Conservation (phyloP, 2,888 invertebrate genomes). For the Melinaea menophilus region DNA sequence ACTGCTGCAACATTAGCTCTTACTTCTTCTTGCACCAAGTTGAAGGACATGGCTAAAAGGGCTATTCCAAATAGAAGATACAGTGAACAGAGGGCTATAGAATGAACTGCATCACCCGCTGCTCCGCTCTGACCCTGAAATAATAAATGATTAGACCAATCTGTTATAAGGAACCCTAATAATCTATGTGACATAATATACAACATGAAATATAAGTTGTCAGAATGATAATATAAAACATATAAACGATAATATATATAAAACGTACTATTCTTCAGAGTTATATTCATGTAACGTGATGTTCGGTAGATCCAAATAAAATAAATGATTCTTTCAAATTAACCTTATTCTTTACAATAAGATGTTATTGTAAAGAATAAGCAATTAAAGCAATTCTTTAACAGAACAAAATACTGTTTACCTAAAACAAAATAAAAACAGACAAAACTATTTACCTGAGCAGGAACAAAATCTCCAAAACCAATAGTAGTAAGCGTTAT, state of each 20-base stretch:
- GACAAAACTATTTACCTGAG: conserved; percentile 73
- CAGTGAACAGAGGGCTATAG: conserved; percentile 91
- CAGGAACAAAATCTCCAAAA: conserved; percentile 94
- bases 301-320: no score
- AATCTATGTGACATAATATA: no score
- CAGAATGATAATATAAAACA: no score
- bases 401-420: no score
- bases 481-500: conserved; percentile 96
- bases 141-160: neutral
- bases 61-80: conserved; percentile 97
- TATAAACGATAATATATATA: no score
- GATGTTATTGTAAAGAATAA: no score
- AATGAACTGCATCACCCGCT: conserved; percentile 65
- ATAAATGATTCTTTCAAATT: no score
- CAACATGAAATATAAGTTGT: neutral
- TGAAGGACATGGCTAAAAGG: conserved; percentile 96
- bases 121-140: conserved; percentile 43
- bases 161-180: neutral
- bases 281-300: no score
- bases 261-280: no score
- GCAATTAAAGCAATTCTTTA: no score
- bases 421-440: no score
- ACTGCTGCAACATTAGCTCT: conserved; percentile 92
- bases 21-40: conserved; percentile 96
- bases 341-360: no score